A percentile compares a stretch with the other conserved stretches of the same genome.
Evolutionary conservation across 2,888 invertebrate genomes (phyloP).

Genomic region (Gnatocerus cornutus): DNA sequence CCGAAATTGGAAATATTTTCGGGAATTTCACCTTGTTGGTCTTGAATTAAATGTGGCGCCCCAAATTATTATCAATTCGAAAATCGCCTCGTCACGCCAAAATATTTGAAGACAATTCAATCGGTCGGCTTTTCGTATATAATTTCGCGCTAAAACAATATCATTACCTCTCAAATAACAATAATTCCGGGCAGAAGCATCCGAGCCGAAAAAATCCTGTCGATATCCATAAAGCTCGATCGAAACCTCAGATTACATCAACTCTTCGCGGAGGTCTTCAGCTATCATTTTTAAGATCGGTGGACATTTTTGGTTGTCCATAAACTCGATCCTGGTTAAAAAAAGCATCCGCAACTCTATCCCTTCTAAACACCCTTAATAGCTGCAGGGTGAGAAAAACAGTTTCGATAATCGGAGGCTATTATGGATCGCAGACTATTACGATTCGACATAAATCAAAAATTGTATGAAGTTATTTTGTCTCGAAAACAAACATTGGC

Average conservation of each 20-base stretch:
- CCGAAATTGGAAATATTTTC: too few species aligned
- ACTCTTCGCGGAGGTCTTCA: slow-evolving; percentile 43
- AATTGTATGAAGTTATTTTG: slow-evolving; percentile 47
- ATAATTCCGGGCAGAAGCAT: slow-evolving; percentile 6
- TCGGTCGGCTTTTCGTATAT: not conserved
- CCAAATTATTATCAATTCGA: not conserved
- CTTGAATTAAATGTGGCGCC: not conserved
- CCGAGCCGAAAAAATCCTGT: slow-evolving; percentile 1
- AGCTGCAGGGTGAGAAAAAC: not conserved
- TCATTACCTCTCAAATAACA: slow-evolving; percentile 1
- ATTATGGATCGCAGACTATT: slow-evolving; percentile 38
- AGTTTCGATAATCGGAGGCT: slow-evolving; percentile 32
- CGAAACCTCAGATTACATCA: slow-evolving; percentile 44
- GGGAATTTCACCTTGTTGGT: too few species aligned
- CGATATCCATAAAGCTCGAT: slow-evolving; percentile 47
- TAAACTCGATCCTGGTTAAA: slow-evolving; percentile 4
- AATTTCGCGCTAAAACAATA: slow-evolving; percentile 19
- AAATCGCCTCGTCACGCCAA: slow-evolving; percentile 10
- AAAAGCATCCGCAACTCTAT: not conserved
- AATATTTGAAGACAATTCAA: slow-evolving; percentile 15
- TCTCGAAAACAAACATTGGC: slow-evolving; percentile 45
- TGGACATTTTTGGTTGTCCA: slow-evolving; percentile 1
- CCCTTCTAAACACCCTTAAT: slow-evolving; percentile 14
- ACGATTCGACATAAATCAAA: slow-evolving; percentile 45
- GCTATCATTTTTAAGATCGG: slow-evolving; percentile 32